Evolutionary conservation across 2,888 invertebrate species (phyloP).

Genomic region (Agrotis exclamationis): DNA sequence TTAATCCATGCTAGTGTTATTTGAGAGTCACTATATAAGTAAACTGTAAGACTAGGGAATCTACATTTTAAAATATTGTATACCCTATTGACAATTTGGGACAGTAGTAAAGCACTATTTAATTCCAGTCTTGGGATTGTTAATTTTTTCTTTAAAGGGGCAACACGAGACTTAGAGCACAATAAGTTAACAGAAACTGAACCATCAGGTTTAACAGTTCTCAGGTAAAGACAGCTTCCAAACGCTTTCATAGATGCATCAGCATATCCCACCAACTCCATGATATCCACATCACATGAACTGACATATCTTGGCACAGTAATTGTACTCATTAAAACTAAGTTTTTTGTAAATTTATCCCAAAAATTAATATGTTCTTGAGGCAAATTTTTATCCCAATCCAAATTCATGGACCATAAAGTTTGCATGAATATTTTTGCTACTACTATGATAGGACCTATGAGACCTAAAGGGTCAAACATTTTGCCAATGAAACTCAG

Average conservation of each 20-base stretch:
- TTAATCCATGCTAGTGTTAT: background rate
- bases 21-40: background rate
- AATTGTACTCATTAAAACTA: background rate
- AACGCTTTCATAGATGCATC: constrained; percentile 7
- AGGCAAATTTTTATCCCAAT: background rate
- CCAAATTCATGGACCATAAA: background rate
- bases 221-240: constrained; percentile 9
- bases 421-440: background rate
- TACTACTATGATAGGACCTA: background rate
- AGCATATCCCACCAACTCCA: background rate
- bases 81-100: background rate
- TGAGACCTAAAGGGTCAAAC: background rate
- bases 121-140: background rate
- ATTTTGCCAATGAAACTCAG: background rate
- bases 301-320: constrained; percentile 5
- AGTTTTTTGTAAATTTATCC: constrained; percentile 3
- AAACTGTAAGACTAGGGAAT: constrained; percentile 1
- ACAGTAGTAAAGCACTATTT: constrained; percentile 1
- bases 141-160: background rate
- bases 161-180: background rate
- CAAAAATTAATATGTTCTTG: background rate
- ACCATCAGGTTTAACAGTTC: background rate
- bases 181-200: constrained; percentile 3
- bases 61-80: background rate
- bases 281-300: background rate